Percentiles rank a stretch among this genome's conserved stretches.
These are phyloP conservation scores for Ictalurus punctatus DNA, from an alignment of 2,113 vertebrate species.

Conservation along the genomic window DNA sequence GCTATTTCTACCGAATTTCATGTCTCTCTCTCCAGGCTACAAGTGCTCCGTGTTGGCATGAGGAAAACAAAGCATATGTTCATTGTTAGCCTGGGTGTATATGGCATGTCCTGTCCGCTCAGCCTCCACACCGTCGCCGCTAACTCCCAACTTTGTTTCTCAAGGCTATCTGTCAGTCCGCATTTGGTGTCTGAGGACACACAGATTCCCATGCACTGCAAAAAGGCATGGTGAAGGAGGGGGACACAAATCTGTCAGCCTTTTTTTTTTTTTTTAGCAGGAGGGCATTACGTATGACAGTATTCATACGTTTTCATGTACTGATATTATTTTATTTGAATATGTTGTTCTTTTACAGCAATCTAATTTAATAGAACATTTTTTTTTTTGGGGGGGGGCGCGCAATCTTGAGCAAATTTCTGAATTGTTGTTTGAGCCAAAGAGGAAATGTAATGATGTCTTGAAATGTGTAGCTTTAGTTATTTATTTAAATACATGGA, in stretches of 20 bases:
- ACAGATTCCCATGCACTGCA: constrained; percentile 88
- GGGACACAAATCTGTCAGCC: constrained; percentile 92
- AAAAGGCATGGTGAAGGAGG: constrained; percentile 87
- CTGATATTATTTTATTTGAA: constrained; percentile 51
- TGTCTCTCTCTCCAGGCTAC: constrained; percentile 81
- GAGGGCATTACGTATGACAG: constrained; percentile 66
- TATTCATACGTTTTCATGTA: constrained; percentile 61
- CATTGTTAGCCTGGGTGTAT: constrained; percentile 96
- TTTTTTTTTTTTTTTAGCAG: constrained; percentile 85
- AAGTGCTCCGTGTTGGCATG: constrained; percentile 81
- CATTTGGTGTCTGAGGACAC: constrained; percentile 91
- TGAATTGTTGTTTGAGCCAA: constrained; percentile 7
- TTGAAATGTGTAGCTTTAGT: neutral
- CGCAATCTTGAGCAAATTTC: neutral
- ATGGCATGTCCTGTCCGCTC: constrained; percentile 96
- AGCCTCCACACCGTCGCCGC: constrained; percentile 89
- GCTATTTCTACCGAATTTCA: constrained; percentile 72
- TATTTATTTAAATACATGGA: neutral
- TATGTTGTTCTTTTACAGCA: constrained; percentile 22
- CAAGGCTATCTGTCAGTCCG: constrained; percentile 98
- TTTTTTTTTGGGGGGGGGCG: neutral
- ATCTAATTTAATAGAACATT: constrained; percentile 5
- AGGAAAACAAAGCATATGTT: constrained; percentile 94
- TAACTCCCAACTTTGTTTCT: constrained; percentile 97
- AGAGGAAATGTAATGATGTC: neutral